Base-by-base conservation (phyloP, 2,888 invertebrate species). In the Leptopterna dolabrata region DNA sequence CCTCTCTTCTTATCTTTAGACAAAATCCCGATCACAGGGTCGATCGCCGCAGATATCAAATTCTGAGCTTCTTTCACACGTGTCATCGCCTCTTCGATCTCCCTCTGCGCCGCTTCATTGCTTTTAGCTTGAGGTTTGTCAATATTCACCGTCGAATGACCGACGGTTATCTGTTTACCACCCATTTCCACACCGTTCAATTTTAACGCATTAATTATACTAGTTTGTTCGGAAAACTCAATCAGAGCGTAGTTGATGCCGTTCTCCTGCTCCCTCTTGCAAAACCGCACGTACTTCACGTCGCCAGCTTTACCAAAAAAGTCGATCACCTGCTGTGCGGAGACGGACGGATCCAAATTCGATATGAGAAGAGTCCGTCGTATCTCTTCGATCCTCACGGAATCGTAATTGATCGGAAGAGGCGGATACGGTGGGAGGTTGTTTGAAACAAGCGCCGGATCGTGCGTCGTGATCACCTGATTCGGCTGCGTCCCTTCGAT, bases 61-160 rank as follows among this genome's bases (percentile, higher is more conserved):
- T 96, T 97, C 92, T 98, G 98, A 0, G 98, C 98, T 92, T 99
- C 98, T 91, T 98, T 98, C 0, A 98, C 98, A 89, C 98, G 94
- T 76, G 97, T 96, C 98, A 99, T 98, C 0, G 98, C 98, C 92
- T 98, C 98, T 92, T 98, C 98, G 87, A 99, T 98, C 93, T 98
- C 98, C 73, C 96, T 95, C 91, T 98, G 97, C 0, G 98, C 98
- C 0, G 97, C 98, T 91, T 98, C 98, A 91, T 98, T 98, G 90
- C 97, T 98, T 92, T 98, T 98, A 0, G 97, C 96, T 91, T 97
- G 97, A 0, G 98, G 98, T 91, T 97, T 97, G 0, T 95, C 94
- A 89, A 98, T 98, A 0, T 97, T 95, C 91, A 97, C 97, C 0
- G 96, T 97, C 0, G 99, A 96, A 92, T 99, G 99, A 90, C 95